Evolutionary conservation across 2,888 invertebrate genomes (phyloP).

Genomic region (Galerucella pusilla): DNA sequence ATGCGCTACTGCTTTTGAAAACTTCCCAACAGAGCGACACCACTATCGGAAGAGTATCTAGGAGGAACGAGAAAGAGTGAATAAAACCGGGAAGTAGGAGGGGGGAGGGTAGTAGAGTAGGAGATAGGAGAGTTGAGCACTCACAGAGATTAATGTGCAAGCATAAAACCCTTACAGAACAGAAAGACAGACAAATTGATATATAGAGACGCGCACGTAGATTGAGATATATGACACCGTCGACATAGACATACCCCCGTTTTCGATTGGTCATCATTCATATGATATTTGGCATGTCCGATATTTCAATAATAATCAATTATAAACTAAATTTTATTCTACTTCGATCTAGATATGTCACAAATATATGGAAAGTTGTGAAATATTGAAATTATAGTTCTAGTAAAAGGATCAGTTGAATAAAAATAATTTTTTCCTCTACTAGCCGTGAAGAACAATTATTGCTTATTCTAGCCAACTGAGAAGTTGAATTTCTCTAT

Average conservation of each 20-base stretch:
- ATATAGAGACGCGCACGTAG: constrained; percentile 60
- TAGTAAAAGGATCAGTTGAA: no score
- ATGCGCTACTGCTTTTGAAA: constrained; percentile 4
- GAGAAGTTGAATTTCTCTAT: no score
- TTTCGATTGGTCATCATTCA: constrained; percentile 61
- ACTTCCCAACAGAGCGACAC: constrained; percentile 21
- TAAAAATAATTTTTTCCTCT: no score
- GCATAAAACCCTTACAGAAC: constrained; percentile 54
- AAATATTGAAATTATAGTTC: background rate
- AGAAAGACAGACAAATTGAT: constrained; percentile 63
- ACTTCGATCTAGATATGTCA: background rate
- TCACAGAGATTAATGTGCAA: constrained; percentile 61
- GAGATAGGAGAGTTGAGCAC: constrained; percentile 51
- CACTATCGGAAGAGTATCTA: constrained; percentile 8
- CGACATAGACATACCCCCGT: constrained; percentile 55
- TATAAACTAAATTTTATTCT: constrained; percentile 13
- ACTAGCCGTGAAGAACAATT: no score
- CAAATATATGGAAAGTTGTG: background rate
- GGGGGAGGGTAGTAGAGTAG: constrained; percentile 17
- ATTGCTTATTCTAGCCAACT: no score
- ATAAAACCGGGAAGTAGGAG: constrained; percentile 6
- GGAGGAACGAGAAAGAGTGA: constrained; percentile 9
- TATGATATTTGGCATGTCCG: constrained; percentile 55
- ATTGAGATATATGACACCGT: constrained; percentile 62
- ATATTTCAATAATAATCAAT: constrained; percentile 52